Conservation (phyloP, 92 coral and sea anemone genomes). For the Plumapathes pennacea region DNA sequence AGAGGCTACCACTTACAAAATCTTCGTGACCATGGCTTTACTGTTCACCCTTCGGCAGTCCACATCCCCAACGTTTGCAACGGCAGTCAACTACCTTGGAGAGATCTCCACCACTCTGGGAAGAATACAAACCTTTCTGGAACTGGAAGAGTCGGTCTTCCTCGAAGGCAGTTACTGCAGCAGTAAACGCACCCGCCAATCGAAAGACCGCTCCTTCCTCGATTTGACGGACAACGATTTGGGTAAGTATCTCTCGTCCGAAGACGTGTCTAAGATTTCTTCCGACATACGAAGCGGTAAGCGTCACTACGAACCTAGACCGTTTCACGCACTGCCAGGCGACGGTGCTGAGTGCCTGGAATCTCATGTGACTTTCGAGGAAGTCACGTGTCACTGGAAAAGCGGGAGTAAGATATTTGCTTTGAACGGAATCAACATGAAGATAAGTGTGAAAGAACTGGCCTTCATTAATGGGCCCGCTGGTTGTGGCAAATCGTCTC, state of each 20-base stretch:
- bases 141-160: slow-evolving; percentile 62
- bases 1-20: slow-evolving; percentile 60
- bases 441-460: slow-evolving; percentile 66
- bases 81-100: slow-evolving; percentile 69
- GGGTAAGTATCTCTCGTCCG: slow-evolving; percentile 55
- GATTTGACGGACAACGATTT: slow-evolving; percentile 72
- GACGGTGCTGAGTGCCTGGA: slow-evolving; percentile 23
- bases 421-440: slow-evolving; percentile 48
- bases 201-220: slow-evolving; percentile 66
- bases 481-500: slow-evolving; percentile 83
- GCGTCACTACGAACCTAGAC: slow-evolving; percentile 27
- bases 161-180: slow-evolving; percentile 35
- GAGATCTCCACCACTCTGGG: slow-evolving; percentile 51
- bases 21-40: slow-evolving; percentile 74
- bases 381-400: slow-evolving; percentile 76
- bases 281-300: slow-evolving; percentile 28
- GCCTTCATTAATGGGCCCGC: slow-evolving; percentile 78
- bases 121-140: slow-evolving; percentile 66
- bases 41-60: slow-evolving; percentile 73
- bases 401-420: slow-evolving; percentile 57
- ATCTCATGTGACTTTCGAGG: slow-evolving; percentile 52
- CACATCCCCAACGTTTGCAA: slow-evolving; percentile 72
- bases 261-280: slow-evolving; percentile 64
- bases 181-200: slow-evolving; percentile 43
- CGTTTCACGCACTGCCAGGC: slow-evolving; percentile 13